Conservation (phyloP, 2,888 invertebrate genomes). For the Autographa gamma region DNA sequence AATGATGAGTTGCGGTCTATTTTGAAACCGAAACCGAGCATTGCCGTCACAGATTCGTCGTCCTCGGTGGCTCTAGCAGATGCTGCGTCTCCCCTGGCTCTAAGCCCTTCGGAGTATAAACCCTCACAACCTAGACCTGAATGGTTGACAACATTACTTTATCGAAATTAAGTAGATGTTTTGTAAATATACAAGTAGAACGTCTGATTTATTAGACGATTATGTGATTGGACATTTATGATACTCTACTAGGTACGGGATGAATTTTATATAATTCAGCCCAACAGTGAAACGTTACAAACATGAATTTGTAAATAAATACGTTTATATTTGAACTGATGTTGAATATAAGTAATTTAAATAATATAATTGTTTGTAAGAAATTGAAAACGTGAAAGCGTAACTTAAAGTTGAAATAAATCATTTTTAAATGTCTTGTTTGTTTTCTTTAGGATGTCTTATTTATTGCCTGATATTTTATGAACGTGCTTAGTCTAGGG, state of each 20-base stretch:
- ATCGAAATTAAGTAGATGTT: slow-evolving; percentile 78
- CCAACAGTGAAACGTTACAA: slow-evolving; percentile 57
- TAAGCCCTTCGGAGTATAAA: slow-evolving; percentile 82
- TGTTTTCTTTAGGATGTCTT: slow-evolving; percentile 32
- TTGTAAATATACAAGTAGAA: slow-evolving; percentile 54
- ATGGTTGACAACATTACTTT: slow-evolving; percentile 83
- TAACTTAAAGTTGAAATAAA: slow-evolving; percentile 86
- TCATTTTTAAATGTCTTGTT: slow-evolving; percentile 68
- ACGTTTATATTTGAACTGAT: slow-evolving; percentile 78
- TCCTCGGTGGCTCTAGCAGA: slow-evolving; percentile 82
- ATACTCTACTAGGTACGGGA: slow-evolving; percentile 40
- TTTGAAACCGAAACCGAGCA: slow-evolving; percentile 88
- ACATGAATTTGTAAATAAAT: slow-evolving; percentile 72
- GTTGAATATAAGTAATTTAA: slow-evolving; percentile 73
- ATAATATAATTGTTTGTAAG: slow-evolving; percentile 80
- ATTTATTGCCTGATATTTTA: not conserved
- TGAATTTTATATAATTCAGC: slow-evolving; percentile 37
- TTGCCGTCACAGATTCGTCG: slow-evolving; percentile 85
- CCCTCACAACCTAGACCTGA: slow-evolving; percentile 81
- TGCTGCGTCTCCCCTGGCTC: slow-evolving; percentile 80
- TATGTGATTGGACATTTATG: slow-evolving; percentile 58
- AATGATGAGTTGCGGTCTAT: slow-evolving; percentile 88
- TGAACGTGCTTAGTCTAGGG: not conserved
- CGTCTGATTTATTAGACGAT: slow-evolving; percentile 54
- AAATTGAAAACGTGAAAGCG: slow-evolving; percentile 72